phyloP scores from a whole-genome alignment of 2,888 invertebrate species.

The Caradrina clavipalpis region DNA sequence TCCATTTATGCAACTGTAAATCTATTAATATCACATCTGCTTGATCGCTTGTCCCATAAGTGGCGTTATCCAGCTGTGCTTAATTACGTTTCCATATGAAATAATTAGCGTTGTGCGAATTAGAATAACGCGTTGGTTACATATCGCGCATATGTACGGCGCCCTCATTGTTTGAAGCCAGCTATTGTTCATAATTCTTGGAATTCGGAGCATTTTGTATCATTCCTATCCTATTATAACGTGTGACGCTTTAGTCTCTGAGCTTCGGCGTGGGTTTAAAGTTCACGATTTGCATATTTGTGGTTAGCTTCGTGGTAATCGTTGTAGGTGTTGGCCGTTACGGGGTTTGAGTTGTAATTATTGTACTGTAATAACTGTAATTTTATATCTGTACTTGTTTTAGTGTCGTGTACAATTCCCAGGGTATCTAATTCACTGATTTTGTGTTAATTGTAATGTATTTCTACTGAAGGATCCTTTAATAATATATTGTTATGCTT shows the following conservation, averaged over 20 bases:
- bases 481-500: neutral
- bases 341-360: conserved; percentile 6
- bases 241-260: conserved; percentile 21
- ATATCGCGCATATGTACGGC: conserved; percentile 49
- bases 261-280: conserved; percentile 15
- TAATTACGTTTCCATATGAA: conserved; percentile 69
- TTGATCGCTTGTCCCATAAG: conserved; percentile 42
- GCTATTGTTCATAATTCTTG: conserved; percentile 52
- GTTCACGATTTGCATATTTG: conserved; percentile 44
- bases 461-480: neutral
- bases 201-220: conserved; percentile 52
- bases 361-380: conserved; percentile 9
- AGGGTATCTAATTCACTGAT: neutral
- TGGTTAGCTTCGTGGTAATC: conserved; percentile 31
- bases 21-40: conserved; percentile 47
- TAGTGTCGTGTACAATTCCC: conserved; percentile 2
- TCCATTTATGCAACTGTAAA: conserved; percentile 37
- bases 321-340: conserved; percentile 7
- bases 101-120: conserved; percentile 68
- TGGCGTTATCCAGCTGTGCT: conserved; percentile 59
- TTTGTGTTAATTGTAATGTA: neutral
- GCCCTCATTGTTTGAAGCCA: conserved; percentile 41
- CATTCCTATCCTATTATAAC: conserved; percentile 21
- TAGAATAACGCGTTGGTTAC: conserved; percentile 59
- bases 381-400: neutral